A percentile compares a stretch with the other conserved stretches of the same genome.
Evolutionary conservation across 2,888 invertebrate genomes (phyloP).

Genomic region (Bimastos eiseni): DNA sequence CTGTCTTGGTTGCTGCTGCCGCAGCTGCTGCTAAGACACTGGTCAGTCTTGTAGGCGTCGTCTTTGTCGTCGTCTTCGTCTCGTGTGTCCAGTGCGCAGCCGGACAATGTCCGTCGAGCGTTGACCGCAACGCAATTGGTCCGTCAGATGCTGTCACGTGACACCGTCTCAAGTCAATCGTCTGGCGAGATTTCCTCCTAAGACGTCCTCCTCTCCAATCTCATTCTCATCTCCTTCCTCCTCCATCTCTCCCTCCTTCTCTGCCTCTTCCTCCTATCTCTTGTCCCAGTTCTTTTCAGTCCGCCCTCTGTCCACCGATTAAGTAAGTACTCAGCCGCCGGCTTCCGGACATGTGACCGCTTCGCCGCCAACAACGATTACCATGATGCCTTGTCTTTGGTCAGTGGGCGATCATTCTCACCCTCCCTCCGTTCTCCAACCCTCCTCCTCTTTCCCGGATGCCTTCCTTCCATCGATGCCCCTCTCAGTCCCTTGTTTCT

Average conservation of each 20-base stretch:
- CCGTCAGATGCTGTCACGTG: not conserved
- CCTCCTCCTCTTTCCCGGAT: not conserved
- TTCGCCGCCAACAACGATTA: not conserved
- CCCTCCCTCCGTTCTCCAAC: not conserved
- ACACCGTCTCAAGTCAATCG: slow-evolving; percentile 22
- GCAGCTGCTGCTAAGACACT: not conserved
- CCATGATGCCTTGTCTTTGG: not conserved
- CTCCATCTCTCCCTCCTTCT: not conserved
- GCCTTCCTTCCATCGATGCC: not conserved
- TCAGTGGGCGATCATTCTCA: not conserved
- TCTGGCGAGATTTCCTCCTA: not conserved
- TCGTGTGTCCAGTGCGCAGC: not conserved
- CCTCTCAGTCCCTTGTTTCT: not conserved
- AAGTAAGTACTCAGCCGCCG: slow-evolving; percentile 16
- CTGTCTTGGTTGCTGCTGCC: not conserved
- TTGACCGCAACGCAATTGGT: slow-evolving; percentile 1
- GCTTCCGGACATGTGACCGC: slow-evolving; percentile 22
- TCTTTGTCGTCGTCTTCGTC: not conserved
- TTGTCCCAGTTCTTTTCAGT: not conserved
- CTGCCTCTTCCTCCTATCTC: not conserved
- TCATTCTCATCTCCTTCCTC: not conserved
- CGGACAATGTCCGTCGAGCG: not conserved
- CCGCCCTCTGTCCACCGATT: slow-evolving; percentile 18
- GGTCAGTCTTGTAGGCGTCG: not conserved
- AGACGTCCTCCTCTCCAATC: not conserved